Evolutionary conservation across 2,888 invertebrate species (phyloP).

Genomic region (Acleris sparsana): DNA sequence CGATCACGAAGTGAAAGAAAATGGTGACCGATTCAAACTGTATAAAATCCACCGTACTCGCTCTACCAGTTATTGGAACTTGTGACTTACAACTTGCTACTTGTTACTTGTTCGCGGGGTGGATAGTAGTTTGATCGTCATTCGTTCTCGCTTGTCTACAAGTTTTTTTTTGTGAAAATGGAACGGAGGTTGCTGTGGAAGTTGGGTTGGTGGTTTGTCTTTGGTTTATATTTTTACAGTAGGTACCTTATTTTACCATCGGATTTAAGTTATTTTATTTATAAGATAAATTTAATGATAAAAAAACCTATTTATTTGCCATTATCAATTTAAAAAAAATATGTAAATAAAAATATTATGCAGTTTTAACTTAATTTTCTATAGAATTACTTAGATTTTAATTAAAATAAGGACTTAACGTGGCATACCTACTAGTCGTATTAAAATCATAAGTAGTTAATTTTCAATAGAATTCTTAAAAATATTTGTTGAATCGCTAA

Average conservation of each 20-base stretch:
- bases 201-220: background rate
- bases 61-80: constrained; percentile 21
- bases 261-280: too few species aligned
- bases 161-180: constrained; percentile 15
- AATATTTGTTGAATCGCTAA: too few species aligned
- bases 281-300: too few species aligned
- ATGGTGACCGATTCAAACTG: background rate
- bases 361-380: too few species aligned
- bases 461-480: too few species aligned
- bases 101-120: constrained; percentile 22
- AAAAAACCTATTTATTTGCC: too few species aligned
- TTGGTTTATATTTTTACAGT: background rate
- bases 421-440: too few species aligned
- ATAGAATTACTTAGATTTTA: too few species aligned
- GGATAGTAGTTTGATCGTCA: constrained; percentile 31
- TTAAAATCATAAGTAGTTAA: too few species aligned
- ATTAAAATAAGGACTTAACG: too few species aligned
- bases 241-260: background rate
- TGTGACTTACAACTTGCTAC: constrained; percentile 22
- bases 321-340: too few species aligned
- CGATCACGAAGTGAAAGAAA: background rate
- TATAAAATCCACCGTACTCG: background rate
- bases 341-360: too few species aligned
- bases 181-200: background rate
- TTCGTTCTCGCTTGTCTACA: constrained; percentile 16